Evolutionary conservation across 1,140 invertebrate species (phyloP).

Genomic region (Periplaneta americana): DNA sequence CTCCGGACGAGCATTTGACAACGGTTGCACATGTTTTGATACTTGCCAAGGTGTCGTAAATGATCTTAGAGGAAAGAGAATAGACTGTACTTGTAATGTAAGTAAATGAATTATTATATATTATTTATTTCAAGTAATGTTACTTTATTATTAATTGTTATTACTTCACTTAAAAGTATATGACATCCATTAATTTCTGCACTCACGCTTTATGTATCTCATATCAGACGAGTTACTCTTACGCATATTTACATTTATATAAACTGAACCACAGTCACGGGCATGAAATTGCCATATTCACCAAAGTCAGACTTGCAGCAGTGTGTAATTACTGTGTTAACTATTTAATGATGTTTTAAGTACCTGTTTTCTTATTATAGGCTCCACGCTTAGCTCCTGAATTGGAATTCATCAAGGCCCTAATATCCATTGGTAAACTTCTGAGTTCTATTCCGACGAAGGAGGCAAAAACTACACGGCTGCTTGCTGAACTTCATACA

Average conservation of each 20-base stretch:
- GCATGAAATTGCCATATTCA: too few species aligned
- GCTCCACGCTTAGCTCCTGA: slow-evolving; percentile 78
- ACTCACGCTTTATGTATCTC: too few species aligned
- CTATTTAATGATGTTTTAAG: not conserved
- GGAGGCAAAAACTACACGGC: slow-evolving; percentile 82
- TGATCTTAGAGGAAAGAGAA: slow-evolving; percentile 62
- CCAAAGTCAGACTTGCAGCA: too few species aligned
- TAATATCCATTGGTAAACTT: slow-evolving; percentile 87
- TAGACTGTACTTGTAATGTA: slow-evolving; percentile 69
- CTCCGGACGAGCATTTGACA: slow-evolving; percentile 93
- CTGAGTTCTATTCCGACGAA: slow-evolving; percentile 88
- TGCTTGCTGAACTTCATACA: slow-evolving; percentile 87
- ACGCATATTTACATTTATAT: too few species aligned
- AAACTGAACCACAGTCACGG: too few species aligned
- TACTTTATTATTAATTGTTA: too few species aligned
- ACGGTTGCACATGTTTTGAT: slow-evolving; percentile 85
- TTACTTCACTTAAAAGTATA: too few species aligned
- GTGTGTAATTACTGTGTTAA: too few species aligned
- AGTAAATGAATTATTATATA: too few species aligned
- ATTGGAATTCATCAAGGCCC: slow-evolving; percentile 78
- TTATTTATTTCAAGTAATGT: too few species aligned
- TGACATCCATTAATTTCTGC: too few species aligned
- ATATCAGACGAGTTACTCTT: too few species aligned
- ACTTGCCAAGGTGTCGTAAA: slow-evolving; percentile 70
- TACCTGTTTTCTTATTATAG: slow-evolving; percentile 39